These are phyloP conservation scores for Pseudeuparius sepicola DNA, from an alignment of 2,888 invertebrate species.

Conservation along the genomic window DNA sequence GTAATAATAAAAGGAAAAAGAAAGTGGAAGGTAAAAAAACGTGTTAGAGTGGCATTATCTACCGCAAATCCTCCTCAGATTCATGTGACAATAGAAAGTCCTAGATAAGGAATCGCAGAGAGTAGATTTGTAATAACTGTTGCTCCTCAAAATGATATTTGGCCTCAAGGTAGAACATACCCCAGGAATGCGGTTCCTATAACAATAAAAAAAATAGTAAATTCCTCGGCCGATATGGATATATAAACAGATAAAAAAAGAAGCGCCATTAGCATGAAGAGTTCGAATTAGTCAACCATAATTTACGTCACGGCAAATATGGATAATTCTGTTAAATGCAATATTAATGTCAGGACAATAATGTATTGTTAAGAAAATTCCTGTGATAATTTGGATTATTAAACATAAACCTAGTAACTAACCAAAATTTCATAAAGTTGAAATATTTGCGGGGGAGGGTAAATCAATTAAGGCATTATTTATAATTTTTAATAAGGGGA, in stretches of 20 bases:
- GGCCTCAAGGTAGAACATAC: slow-evolving; percentile 68
- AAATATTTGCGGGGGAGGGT: slow-evolving; percentile 52
- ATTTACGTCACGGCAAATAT: slow-evolving; percentile 62
- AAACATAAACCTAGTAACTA: slow-evolving; percentile 53
- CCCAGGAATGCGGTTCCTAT: slow-evolving; percentile 70
- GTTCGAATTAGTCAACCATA: slow-evolving; percentile 57
- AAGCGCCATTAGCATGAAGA: slow-evolving; percentile 61
- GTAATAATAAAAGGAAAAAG: slow-evolving; percentile 58
- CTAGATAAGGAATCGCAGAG: slow-evolving; percentile 62
- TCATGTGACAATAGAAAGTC: slow-evolving; percentile 53
- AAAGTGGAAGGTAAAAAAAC: slow-evolving; percentile 68
- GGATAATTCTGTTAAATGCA: slow-evolving; percentile 57
- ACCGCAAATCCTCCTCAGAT: slow-evolving; percentile 69
- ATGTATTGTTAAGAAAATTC: slow-evolving; percentile 60
- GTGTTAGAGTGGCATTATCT: slow-evolving; percentile 63
- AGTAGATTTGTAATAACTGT: slow-evolving; percentile 57
- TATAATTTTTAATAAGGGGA: slow-evolving; percentile 47
- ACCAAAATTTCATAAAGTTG: slow-evolving; percentile 59
- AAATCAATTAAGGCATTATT: slow-evolving; percentile 50
- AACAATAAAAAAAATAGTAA: slow-evolving; percentile 53
- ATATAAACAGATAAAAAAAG: slow-evolving; percentile 63
- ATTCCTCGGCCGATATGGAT: slow-evolving; percentile 58
- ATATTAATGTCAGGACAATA: slow-evolving; percentile 52
- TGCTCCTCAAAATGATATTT: slow-evolving; percentile 75
- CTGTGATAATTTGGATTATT: slow-evolving; percentile 56